Evolutionary conservation across 2,113 vertebrate genomes (phyloP), one percentile per base, ranked within the genome.

Genomic region (Rhynchopsitta pachyrhyncha): DNA sequence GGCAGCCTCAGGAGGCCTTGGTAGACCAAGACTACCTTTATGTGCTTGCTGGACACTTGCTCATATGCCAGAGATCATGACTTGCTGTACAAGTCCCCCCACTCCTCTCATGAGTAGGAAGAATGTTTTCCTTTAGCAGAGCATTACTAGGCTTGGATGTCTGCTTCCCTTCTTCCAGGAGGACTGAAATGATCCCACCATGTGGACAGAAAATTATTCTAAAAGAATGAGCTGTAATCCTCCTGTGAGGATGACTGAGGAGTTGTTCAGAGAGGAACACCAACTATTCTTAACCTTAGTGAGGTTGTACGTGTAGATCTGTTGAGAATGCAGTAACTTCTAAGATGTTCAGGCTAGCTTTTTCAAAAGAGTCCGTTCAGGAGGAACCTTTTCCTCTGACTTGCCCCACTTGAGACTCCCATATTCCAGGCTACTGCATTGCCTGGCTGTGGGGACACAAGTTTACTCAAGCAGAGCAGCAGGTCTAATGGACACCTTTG

Each of bases 1-100:
- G 77, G 67, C 50, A 95, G 86, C 60, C 96, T 98, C 83, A 98
- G 98, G 98, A 97, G 98, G 91, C 98, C 97, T 22, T 97, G 98
- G 98, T 98, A 91, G 96, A 55, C 81, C 79, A 14, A 7, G 11
- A 19, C 50, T 11, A 28, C 3, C 2, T 31, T 3, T 17, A 7
- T 0, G 10, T 2, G 28, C 44, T 47, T 74, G 49, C 46, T 13
- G 94, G 96, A 94, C 76, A 1, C 35, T 13, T 31, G 31, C 44
- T 78, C 4, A 4, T 47, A 17, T 41, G 37, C 82, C 81, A 82
- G 97, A 97, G 90, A 64, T 2, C 1, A 0, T 46, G 93, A 89
- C 95, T 96, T 95, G 81, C 49, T 80, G 8, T 27, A 9, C 67
- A 89, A 96, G 97, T 95, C 88, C 73, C 59, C 27, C 4, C 13